Percentiles rank a stretch among this genome's conserved stretches.
phyloP scores from a whole-genome alignment of 2,797 vertebrate genomes.

The Malacoctenus gilli region DNA sequence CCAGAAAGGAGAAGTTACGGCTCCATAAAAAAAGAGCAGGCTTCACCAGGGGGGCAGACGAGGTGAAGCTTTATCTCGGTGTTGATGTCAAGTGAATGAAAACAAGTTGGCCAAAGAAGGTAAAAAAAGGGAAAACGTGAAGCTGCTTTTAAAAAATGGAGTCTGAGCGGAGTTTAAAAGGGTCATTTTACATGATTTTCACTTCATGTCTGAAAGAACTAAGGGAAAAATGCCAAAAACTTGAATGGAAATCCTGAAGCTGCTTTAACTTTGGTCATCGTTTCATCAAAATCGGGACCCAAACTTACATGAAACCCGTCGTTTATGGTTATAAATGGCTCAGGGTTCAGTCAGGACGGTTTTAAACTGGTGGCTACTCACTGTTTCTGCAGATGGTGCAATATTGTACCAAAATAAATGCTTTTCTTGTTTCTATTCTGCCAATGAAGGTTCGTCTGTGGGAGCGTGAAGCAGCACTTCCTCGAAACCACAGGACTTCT shows the following conservation, averaged over 20 bases:
- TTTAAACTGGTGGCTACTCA: neutral
- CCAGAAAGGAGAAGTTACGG: conserved; percentile 43
- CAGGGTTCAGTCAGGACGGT: too few relatives aligned
- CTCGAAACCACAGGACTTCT: neutral
- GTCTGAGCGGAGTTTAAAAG: neutral
- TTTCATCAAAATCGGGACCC: neutral
- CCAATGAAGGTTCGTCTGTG: neutral
- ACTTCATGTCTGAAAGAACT: too few relatives aligned
- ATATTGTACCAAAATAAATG: neutral
- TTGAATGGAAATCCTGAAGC: too few relatives aligned
- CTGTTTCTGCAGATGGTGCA: neutral
- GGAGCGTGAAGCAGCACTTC: neutral
- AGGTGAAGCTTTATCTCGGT: conserved; percentile 20
- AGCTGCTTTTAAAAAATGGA: neutral
- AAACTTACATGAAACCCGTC: too few relatives aligned
- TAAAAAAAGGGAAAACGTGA: neutral
- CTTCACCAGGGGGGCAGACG: conserved; percentile 15
- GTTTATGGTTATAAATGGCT: too few relatives aligned
- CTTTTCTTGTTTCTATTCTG: neutral
- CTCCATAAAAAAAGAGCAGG: conserved; percentile 37
- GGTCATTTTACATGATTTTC: neutral
- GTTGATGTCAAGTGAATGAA: conserved; percentile 38
- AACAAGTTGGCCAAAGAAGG: conserved; percentile 15
- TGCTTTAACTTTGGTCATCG: too few relatives aligned
- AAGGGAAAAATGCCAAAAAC: too few relatives aligned